phyloP scores from a whole-genome alignment of 2,797 vertebrate species.

The Aldrovandia affinis region DNA sequence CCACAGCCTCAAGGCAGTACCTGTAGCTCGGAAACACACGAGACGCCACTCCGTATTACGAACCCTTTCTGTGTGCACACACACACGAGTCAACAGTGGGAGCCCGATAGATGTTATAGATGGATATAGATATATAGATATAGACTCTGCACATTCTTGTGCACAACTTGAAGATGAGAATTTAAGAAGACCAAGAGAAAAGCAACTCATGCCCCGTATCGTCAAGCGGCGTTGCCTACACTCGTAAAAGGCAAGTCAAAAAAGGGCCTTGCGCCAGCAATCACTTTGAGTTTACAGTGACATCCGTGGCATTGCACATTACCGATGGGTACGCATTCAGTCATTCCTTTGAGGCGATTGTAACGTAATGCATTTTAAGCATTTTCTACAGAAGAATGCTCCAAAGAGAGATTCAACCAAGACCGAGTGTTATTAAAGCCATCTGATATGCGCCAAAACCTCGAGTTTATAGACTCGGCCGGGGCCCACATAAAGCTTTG shows the following conservation, averaged over 20 bases:
- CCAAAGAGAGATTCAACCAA: neutral
- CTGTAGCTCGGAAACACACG: neutral
- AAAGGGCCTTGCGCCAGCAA: neutral
- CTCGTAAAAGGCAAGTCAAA: neutral
- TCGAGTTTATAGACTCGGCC: constrained; percentile 27
- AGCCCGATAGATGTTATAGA: no score
- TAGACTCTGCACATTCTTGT: no score
- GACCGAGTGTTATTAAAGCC: constrained; percentile 29
- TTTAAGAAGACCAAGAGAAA: neutral
- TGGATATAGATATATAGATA: no score
- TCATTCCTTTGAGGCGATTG: constrained; percentile 21
- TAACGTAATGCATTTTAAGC: neutral
- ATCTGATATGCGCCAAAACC: constrained; percentile 35
- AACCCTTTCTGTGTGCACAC: neutral
- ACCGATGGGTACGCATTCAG: neutral
- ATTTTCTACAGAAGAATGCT: constrained; percentile 2
- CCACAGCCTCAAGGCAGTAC: neutral
- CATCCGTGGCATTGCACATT: neutral
- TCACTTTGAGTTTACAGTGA: neutral
- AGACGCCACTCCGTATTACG: constrained; percentile 5
- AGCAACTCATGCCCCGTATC: neutral
- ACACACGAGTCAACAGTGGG: no score
- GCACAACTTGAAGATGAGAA: neutral
- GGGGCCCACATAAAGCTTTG: constrained; percentile 47
- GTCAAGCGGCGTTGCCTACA: neutral